These are phyloP conservation scores for Desmodus rotundus DNA, from an alignment of 2,113 vertebrate species.

Conservation along the genomic window DNA sequence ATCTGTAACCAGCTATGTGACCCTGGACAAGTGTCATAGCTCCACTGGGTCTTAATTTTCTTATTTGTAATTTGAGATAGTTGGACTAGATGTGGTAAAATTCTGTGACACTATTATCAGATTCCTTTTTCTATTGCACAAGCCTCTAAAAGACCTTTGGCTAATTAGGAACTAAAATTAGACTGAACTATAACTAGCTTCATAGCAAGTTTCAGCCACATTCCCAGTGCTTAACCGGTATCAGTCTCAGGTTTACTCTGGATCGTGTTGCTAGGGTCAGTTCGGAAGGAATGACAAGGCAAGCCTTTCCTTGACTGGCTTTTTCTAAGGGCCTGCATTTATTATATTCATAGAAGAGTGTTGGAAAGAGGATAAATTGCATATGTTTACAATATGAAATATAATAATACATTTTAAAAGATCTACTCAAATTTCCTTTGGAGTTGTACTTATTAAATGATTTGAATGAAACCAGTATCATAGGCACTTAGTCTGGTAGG, in stretches of 20 bases:
- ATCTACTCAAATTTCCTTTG: background rate
- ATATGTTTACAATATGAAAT: background rate
- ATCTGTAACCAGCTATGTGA: background rate
- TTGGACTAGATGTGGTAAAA: background rate
- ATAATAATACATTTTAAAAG: background rate
- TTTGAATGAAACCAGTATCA: background rate
- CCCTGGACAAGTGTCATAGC: background rate
- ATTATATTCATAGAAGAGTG: background rate
- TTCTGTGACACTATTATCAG: background rate
- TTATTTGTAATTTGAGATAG: background rate
- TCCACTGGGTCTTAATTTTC: background rate
- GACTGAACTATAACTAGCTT: background rate
- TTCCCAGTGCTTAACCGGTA: background rate
- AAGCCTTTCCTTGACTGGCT: background rate
- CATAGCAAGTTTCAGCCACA: background rate
- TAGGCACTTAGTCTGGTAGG: background rate
- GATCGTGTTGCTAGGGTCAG: background rate
- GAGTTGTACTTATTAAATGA: background rate
- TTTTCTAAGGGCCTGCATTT: background rate
- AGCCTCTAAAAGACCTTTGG: background rate
- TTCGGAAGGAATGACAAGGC: background rate
- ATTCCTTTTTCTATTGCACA: background rate
- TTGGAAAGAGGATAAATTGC: background rate
- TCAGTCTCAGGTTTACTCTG: background rate
- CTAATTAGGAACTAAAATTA: conserved; percentile 31